These are phyloP conservation scores for Pyrgilauda ruficollis DNA, from an alignment of 2,113 vertebrate species.

Conservation along the genomic window DNA sequence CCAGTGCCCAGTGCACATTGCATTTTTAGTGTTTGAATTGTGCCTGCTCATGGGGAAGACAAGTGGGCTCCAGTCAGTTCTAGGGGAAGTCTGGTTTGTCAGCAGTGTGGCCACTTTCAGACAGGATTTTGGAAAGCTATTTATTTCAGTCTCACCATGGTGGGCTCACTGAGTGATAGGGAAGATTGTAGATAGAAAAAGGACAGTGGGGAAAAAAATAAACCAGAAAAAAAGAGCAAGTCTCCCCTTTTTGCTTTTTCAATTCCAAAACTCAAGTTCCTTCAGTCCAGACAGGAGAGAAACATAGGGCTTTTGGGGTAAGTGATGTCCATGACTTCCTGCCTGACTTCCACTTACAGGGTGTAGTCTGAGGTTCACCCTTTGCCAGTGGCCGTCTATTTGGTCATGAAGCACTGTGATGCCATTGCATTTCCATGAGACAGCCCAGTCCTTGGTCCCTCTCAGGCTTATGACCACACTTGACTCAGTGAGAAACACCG, in stretches of 20 bases:
- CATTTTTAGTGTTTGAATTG: not conserved
- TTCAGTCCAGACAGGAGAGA: not conserved
- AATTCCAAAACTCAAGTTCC: not conserved
- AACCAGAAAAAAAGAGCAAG: no score
- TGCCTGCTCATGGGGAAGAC: not conserved
- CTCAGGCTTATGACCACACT: not conserved
- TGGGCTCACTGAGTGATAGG: not conserved
- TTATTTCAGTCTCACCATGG: not conserved
- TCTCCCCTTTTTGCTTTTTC: accelerated
- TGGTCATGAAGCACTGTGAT: not conserved
- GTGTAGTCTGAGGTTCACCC: not conserved
- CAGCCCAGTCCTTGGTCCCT: no score
- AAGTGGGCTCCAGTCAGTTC: accelerated
- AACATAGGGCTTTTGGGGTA: not conserved
- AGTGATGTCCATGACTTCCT: not conserved
- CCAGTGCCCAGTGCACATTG: not conserved
- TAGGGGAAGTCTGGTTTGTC: not conserved
- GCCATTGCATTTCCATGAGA: not conserved
- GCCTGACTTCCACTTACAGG: not conserved
- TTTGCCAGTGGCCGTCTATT: not conserved
- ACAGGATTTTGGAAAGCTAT: not conserved
- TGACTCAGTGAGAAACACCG: not conserved
- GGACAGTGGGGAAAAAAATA: accelerated
- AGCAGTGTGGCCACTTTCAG: not conserved
- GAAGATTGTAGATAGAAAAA: not conserved